Conservation (phyloP, 2,888 invertebrate genomes). For the Dromius quadrimaculatus region DNA sequence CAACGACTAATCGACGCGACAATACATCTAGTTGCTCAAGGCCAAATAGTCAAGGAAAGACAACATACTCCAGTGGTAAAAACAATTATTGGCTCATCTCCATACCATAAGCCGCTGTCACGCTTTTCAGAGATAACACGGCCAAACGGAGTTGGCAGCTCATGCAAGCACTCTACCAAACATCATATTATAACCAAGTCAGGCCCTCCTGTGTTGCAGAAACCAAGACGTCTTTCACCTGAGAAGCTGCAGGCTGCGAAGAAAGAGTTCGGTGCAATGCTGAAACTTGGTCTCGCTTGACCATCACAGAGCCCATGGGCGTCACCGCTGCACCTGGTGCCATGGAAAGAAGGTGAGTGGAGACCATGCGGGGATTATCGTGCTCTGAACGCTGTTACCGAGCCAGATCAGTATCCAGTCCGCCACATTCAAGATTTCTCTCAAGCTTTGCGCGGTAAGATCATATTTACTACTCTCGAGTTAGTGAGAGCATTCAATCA, state of each 20-base stretch:
- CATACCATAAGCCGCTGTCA: conserved; percentile 51
- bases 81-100: conserved; percentile 32
- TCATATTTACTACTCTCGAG: conserved; percentile 59
- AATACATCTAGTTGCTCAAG: no score
- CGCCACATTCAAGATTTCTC: conserved; percentile 61
- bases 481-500: conserved; percentile 61
- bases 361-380: conserved; percentile 9
- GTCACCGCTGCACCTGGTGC: not conserved
- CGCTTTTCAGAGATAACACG: no score
- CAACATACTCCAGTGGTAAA: no score
- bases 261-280: no score
- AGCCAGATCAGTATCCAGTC: conserved; percentile 8
- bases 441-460: conserved; percentile 56
- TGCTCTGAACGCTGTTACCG: not conserved
- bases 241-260: not conserved
- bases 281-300: no score
- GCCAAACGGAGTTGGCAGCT: conserved; percentile 28
- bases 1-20: conserved; percentile 55
- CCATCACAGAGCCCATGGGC: not conserved
- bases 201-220: not conserved
- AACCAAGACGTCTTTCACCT: no score
- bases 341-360: conserved; percentile 21
- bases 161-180: not conserved
- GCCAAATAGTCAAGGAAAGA: conserved; percentile 3
- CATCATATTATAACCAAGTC: not conserved